phyloP scores from a whole-genome alignment of 2,797 vertebrate species.

The Antennarius maculatus region DNA sequence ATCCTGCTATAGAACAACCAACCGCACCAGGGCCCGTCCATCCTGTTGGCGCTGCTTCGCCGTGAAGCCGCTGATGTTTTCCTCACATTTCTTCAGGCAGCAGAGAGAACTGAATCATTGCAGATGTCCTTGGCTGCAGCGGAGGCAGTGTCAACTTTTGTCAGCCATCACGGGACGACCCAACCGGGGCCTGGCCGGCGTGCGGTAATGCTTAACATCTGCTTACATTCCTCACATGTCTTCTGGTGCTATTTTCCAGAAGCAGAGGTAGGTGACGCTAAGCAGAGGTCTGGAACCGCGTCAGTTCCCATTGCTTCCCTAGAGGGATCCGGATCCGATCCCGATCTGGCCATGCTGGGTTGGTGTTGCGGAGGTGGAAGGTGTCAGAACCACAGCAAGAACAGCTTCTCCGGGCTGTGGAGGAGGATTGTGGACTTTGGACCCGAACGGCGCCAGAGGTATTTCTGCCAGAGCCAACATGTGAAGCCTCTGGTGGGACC shows the following conservation, averaged over 20 bases:
- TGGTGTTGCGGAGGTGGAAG: slow-evolving; percentile 19
- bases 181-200: slow-evolving; percentile 33
- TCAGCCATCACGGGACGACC: slow-evolving; percentile 41
- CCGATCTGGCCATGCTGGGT: background rate
- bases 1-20: too few species aligned
- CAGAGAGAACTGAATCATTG: slow-evolving; percentile 9
- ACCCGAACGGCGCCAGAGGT: slow-evolving; percentile 36
- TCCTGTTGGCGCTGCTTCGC: slow-evolving; percentile 4
- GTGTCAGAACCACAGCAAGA: slow-evolving; percentile 9
- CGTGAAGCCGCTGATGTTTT: slow-evolving; percentile 5
- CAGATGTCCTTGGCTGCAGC: slow-evolving; percentile 27
- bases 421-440: slow-evolving; percentile 28
- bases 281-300: slow-evolving; percentile 65
- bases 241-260: slow-evolving; percentile 51
- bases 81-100: background rate
- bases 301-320: slow-evolving; percentile 43
- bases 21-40: background rate
- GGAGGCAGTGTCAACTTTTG: slow-evolving; percentile 20
- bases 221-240: slow-evolving; percentile 60
- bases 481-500: slow-evolving; percentile 39
- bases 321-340: slow-evolving; percentile 12
- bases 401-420: slow-evolving; percentile 28
- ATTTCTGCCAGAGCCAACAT: slow-evolving; percentile 42
- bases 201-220: slow-evolving; percentile 64
- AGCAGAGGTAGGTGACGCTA: slow-evolving; percentile 49